These are phyloP conservation scores for Macrotis lagotis DNA, from an alignment of 2,113 vertebrate species.

Conservation along the genomic window DNA sequence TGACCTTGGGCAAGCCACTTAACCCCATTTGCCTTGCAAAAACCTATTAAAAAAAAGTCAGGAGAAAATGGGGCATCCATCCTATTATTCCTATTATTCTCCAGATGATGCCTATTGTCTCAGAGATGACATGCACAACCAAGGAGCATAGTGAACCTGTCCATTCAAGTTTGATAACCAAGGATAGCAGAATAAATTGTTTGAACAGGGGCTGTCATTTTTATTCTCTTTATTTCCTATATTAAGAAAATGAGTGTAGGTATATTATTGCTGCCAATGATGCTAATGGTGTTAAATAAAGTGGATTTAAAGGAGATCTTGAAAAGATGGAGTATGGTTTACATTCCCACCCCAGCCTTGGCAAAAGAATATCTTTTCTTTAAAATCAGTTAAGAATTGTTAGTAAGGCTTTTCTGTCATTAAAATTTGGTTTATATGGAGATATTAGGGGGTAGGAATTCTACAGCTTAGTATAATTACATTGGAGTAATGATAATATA, in stretches of 20 bases:
- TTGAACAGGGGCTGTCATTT: background rate
- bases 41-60: too few relatives aligned
- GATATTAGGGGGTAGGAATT: background rate
- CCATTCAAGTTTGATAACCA: background rate
- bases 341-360: background rate
- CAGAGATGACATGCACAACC: background rate
- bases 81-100: background rate
- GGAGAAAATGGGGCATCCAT: background rate
- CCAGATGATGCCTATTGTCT: background rate
- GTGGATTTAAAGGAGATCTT: background rate
- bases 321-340: background rate
- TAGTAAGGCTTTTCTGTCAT: background rate
- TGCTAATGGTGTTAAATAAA: background rate
- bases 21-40: too few relatives aligned
- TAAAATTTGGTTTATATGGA: slow-evolving; percentile 3
- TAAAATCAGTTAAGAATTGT: background rate
- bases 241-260: background rate
- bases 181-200: background rate
- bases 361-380: slow-evolving; percentile 10
- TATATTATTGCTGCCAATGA: background rate
- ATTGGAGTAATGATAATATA: slow-evolving; percentile 4
- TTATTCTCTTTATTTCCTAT: slow-evolving; percentile 2
- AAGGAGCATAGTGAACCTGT: background rate
- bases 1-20: too few relatives aligned
- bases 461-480: background rate